Percentiles rank a stretch among this genome's conserved stretches.
Evolutionary conservation across 2,797 vertebrate species (phyloP).

Genomic region (Cheirogaleus major): DNA sequence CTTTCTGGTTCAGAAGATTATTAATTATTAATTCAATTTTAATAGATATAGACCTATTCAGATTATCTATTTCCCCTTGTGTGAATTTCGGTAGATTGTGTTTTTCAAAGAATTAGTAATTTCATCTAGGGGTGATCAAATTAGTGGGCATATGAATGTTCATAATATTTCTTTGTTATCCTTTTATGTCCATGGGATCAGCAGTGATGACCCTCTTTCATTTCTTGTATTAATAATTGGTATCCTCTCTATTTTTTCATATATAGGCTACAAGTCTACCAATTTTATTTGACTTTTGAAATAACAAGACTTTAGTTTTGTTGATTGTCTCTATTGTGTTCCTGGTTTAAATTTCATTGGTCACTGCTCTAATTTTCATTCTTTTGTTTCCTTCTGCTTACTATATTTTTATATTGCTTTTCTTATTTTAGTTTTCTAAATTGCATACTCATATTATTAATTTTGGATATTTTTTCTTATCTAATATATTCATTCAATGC

Average conservation of each 20-base stretch:
- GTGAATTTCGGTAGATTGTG: neutral
- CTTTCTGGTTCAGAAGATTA: neutral
- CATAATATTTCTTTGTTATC: neutral
- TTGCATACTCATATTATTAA: neutral
- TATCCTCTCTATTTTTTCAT: neutral
- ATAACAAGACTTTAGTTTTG: neutral
- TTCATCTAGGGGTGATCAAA: neutral
- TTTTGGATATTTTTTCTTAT: neutral
- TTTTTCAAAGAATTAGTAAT: neutral
- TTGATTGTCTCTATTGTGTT: neutral
- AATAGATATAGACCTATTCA: neutral
- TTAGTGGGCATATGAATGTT: neutral
- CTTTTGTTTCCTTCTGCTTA: neutral
- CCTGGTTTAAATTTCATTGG: neutral
- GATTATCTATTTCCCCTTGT: neutral
- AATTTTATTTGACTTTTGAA: neutral
- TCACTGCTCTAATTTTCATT: neutral
- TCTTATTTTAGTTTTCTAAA: neutral
- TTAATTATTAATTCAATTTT: neutral
- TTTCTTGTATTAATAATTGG: neutral
- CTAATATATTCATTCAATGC: neutral
- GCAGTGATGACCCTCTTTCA: neutral
- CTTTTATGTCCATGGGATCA: neutral
- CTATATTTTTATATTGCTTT: neutral
- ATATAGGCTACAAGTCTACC: neutral